phyloP scores from a whole-genome alignment of 2,113 vertebrate genomes.

The Rhinogobius similis region DNA sequence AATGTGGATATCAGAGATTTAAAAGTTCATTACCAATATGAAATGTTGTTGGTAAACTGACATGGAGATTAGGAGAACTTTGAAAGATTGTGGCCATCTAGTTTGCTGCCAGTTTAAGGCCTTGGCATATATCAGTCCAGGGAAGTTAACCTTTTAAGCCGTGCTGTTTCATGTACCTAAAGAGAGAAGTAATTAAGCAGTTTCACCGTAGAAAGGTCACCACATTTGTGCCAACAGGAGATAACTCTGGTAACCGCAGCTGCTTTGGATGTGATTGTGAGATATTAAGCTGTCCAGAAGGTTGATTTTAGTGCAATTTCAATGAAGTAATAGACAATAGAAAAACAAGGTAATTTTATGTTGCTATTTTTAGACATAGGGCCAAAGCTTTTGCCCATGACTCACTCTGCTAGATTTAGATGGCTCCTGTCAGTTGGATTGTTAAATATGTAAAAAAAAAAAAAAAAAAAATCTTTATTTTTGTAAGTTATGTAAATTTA shows the following conservation, averaged over 20 bases:
- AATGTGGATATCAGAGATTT: constrained; percentile 10
- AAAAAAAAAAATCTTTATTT: too few relatives aligned
- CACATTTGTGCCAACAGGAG: constrained; percentile 53
- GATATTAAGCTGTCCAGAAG: constrained; percentile 33
- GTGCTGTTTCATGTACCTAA: constrained; percentile 53
- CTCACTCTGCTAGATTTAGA: not conserved
- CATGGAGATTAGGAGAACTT: constrained; percentile 23
- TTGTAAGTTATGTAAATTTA: not conserved
- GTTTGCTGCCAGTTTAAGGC: constrained; percentile 31
- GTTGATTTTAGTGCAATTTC: constrained; percentile 10
- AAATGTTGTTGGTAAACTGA: constrained; percentile 27
- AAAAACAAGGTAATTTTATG: not conserved
- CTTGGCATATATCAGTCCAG: constrained; percentile 56
- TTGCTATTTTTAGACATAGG: not conserved
- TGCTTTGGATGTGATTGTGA: constrained; percentile 47
- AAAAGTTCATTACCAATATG: constrained; percentile 32
- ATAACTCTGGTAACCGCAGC: constrained; percentile 47
- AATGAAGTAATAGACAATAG: not conserved
- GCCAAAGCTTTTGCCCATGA: not conserved
- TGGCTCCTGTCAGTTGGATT: not conserved
- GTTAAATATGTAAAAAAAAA: not conserved
- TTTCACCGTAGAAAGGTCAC: constrained; percentile 68
- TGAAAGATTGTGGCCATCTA: constrained; percentile 1
- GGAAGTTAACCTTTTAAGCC: constrained; percentile 74
- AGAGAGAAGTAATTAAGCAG: constrained; percentile 73